Percentiles rank a stretch among this genome's conserved stretches.
These are phyloP conservation scores for Synanthedon vespiformis DNA, from an alignment of 2,888 invertebrate genomes.

Conservation along the genomic window DNA sequence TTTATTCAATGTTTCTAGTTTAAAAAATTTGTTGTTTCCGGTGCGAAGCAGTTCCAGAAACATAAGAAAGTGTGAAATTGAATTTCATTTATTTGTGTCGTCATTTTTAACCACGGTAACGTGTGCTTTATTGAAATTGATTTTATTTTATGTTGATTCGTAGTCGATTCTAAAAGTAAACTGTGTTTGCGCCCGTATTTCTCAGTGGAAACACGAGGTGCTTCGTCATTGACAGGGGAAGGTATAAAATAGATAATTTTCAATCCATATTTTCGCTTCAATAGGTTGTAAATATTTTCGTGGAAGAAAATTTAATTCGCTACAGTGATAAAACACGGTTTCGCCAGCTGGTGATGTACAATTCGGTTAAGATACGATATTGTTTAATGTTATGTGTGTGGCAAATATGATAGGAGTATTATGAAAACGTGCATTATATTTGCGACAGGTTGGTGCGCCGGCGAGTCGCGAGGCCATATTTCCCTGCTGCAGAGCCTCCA, in stretches of 20 bases:
- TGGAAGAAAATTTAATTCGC: conserved; percentile 34
- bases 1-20: conserved; percentile 35
- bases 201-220: conserved; percentile 37
- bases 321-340: conserved; percentile 52
- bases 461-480: conserved; percentile 42
- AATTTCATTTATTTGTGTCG: conserved; percentile 67
- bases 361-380: conserved; percentile 32
- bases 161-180: conserved; percentile 30
- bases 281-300: conserved; percentile 7
- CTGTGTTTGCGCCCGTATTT: conserved; percentile 30
- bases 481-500: conserved; percentile 46
- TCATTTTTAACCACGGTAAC: conserved; percentile 54
- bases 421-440: conserved; percentile 28
- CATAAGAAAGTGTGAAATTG: conserved; percentile 53
- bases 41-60: conserved; percentile 63
- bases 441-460: conserved; percentile 58
- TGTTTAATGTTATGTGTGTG: conserved; percentile 17
- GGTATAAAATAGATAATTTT: conserved; percentile 51
- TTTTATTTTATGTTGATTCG: conserved; percentile 47
- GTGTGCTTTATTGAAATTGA: conserved; percentile 48
- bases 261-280: conserved; percentile 43
- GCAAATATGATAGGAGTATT: conserved; percentile 1
- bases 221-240: conserved; percentile 59
- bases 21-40: conserved; percentile 57
- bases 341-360: conserved; percentile 64